A percentile compares a stretch with the other conserved stretches of the same genome.
Conservation (phyloP, 2,113 vertebrate species). For the Corynorhinus townsendii region DNA sequence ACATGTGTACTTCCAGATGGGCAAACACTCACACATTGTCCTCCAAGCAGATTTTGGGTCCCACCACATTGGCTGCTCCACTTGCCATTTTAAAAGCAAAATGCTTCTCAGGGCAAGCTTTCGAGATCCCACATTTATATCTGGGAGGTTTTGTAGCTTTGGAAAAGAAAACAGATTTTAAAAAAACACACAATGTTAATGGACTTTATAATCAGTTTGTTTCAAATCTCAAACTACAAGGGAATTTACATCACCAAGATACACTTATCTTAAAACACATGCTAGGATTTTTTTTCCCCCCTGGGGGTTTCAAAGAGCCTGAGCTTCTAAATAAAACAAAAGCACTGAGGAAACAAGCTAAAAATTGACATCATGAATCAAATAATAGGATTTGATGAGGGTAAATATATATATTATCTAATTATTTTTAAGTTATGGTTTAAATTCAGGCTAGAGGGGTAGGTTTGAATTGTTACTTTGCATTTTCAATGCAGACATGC, state of each 20-base stretch:
- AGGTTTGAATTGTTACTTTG: neutral
- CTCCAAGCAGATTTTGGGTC: constrained; percentile 94
- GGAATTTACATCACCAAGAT: neutral
- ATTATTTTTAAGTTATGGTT: constrained; percentile 1
- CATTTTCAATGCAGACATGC: neutral
- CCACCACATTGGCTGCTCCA: constrained; percentile 96
- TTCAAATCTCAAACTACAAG: neutral
- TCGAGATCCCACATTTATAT: constrained; percentile 91
- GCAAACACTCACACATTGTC: constrained; percentile 89
- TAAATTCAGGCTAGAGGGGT: neutral
- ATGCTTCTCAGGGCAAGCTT: constrained; percentile 90
- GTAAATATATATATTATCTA: neutral
- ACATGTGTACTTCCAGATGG: neutral
- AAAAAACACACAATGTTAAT: neutral
- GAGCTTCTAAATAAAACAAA: neutral
- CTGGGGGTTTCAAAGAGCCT: neutral
- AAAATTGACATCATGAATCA: neutral
- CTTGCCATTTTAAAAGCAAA: constrained; percentile 97
- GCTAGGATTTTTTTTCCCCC: neutral
- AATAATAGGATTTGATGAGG: neutral
- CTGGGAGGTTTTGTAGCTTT: constrained; percentile 85
- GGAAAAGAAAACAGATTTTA: neutral
- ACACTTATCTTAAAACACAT: neutral
- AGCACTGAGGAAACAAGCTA: neutral
- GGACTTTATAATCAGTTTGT: neutral